Conservation (phyloP, 92 coral and sea anemone genomes). For the Bergia puertoricense region DNA sequence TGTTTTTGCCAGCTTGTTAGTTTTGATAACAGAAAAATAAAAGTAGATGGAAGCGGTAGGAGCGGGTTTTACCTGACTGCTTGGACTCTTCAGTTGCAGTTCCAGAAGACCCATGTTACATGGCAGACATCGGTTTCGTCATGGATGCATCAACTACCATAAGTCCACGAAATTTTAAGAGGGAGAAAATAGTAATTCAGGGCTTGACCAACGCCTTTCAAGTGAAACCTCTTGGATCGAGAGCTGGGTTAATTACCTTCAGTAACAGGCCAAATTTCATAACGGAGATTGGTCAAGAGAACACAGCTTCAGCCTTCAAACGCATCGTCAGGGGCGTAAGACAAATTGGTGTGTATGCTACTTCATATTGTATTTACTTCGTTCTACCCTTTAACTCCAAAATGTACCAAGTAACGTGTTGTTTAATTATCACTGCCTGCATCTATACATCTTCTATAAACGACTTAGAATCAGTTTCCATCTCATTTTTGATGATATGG, state of each 20-base stretch:
- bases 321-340: background rate
- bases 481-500: no score
- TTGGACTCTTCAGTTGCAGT: background rate
- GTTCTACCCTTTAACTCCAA: no score
- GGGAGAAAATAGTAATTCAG: slow-evolving; percentile 13
- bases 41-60: no score
- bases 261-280: background rate
- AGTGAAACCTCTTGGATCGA: slow-evolving; percentile 8
- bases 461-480: no score
- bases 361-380: no score
- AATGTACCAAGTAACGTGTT: no score
- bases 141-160: slow-evolving; percentile 22
- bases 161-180: background rate
- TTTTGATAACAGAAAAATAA: no score
- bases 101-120: background rate
- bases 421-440: no score
- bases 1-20: background rate
- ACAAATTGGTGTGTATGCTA: background rate
- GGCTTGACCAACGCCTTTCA: background rate
- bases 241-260: slow-evolving; percentile 21
- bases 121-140: slow-evolving; percentile 16
- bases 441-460: no score
- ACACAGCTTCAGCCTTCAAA: background rate
- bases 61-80: background rate
- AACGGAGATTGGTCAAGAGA: background rate